Evolutionary conservation across 2,113 vertebrate genomes (phyloP).

Genomic region (Python bivittatus): DNA sequence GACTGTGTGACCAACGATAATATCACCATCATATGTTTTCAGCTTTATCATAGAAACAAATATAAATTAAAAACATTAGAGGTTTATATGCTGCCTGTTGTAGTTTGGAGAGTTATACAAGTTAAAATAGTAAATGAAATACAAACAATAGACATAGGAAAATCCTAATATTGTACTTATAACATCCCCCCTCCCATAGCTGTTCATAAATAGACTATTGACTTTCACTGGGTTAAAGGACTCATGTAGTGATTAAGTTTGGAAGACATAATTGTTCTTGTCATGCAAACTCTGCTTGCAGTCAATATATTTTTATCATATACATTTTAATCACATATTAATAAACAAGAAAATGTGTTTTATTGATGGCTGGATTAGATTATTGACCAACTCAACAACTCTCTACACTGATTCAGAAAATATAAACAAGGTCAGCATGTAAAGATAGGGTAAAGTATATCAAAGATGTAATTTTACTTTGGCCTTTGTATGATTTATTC

Average conservation of each 20-base stretch:
- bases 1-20: not conserved
- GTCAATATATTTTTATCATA: constrained; percentile 85
- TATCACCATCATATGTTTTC: constrained; percentile 9
- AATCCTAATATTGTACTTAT: constrained; percentile 58
- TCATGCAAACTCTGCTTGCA: constrained; percentile 69
- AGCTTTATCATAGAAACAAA: constrained; percentile 38
- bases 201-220: constrained; percentile 75
- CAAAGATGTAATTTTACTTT: constrained; percentile 45
- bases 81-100: constrained; percentile 45
- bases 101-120: constrained; percentile 29
- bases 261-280: constrained; percentile 78
- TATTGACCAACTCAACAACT: constrained; percentile 76
- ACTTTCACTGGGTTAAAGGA: constrained; percentile 64
- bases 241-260: constrained; percentile 71
- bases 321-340: constrained; percentile 87
- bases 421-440: constrained; percentile 79
- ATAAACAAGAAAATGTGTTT: constrained; percentile 82
- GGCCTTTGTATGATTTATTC: not conserved
- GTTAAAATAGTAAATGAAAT: constrained; percentile 39
- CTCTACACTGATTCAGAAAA: constrained; percentile 71
- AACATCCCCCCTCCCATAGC: constrained; percentile 42
- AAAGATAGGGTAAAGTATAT: constrained; percentile 65
- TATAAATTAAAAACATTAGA: constrained; percentile 34
- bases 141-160: constrained; percentile 61
- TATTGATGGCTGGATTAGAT: constrained; percentile 83